These are phyloP conservation scores for Deladenus siricidicola DNA, from an alignment of 2,888 invertebrate species.

Conservation along the genomic window DNA sequence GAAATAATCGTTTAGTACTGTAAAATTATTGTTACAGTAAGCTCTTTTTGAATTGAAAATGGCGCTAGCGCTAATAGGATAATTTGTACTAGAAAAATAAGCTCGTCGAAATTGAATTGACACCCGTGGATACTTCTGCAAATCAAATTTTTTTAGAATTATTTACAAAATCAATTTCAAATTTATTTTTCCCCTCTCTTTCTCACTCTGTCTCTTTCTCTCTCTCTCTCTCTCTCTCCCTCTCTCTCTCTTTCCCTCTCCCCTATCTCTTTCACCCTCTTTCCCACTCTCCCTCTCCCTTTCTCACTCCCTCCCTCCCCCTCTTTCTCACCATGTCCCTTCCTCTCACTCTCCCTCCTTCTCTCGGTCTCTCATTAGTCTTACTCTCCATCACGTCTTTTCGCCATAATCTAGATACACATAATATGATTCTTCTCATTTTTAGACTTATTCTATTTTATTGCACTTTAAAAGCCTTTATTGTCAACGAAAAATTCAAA, in stretches of 20 bases:
- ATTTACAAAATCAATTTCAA: too few relatives aligned
- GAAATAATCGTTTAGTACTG: too few relatives aligned
- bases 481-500: too few relatives aligned
- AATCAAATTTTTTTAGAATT: not conserved
- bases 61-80: too few relatives aligned
- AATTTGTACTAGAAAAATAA: too few relatives aligned
- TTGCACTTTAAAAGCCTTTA: too few relatives aligned
- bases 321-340: not conserved
- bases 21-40: too few relatives aligned
- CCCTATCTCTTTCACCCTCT: conserved; percentile 1
- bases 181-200: not conserved
- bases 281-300: not conserved
- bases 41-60: too few relatives aligned
- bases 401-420: not conserved
- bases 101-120: not conserved
- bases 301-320: not conserved
- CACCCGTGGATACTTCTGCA: not conserved
- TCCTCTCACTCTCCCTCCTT: not conserved
- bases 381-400: not conserved
- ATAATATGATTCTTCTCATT: not conserved
- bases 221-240: not conserved
- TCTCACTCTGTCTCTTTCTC: not conserved
- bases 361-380: not conserved
- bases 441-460: too few relatives aligned
- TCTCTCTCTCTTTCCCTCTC: not conserved